A percentile compares a stretch with the other conserved stretches of the same genome.
phyloP scores from a whole-genome alignment of 1,140 invertebrate species.

The Phortica variegata region DNA sequence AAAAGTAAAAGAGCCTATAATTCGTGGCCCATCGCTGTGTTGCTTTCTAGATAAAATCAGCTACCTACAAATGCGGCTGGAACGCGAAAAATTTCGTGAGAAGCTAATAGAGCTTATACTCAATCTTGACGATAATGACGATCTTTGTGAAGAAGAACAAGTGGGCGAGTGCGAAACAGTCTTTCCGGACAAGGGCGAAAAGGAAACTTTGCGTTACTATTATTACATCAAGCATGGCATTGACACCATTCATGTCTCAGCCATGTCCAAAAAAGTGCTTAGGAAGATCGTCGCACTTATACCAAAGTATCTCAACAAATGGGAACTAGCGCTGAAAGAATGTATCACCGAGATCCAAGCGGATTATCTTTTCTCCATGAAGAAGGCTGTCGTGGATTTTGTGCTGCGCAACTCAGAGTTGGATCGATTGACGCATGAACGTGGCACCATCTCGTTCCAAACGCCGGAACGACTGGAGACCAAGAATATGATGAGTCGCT shows the following conservation, averaged over 20 bases:
- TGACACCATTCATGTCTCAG: conserved; percentile 81
- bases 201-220: conserved; percentile 78
- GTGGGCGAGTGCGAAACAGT: conserved; percentile 17
- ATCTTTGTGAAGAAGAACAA: conserved; percentile 57
- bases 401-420: conserved; percentile 73
- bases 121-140: conserved; percentile 54
- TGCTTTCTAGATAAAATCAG: too few species aligned
- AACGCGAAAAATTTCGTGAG: conserved; percentile 78
- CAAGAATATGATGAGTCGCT: conserved; percentile 43
- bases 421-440: conserved; percentile 29
- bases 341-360: conserved; percentile 69
- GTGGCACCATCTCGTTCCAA: conserved; percentile 56
- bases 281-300: conserved; percentile 58
- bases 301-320: conserved; percentile 62
- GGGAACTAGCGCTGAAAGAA: conserved; percentile 61
- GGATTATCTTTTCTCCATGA: conserved; percentile 81
- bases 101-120: conserved; percentile 75
- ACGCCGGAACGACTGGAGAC: conserved; percentile 63
- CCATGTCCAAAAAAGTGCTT: conserved; percentile 68
- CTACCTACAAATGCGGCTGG: conserved; percentile 70
- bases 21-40: too few species aligned
- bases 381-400: conserved; percentile 86
- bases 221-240: conserved; percentile 88
- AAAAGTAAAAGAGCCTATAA: conserved; percentile 19
- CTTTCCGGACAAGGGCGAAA: conserved; percentile 65